Conservation (phyloP, 2,113 vertebrate genomes). For the Rhinoderma darwinii region DNA sequence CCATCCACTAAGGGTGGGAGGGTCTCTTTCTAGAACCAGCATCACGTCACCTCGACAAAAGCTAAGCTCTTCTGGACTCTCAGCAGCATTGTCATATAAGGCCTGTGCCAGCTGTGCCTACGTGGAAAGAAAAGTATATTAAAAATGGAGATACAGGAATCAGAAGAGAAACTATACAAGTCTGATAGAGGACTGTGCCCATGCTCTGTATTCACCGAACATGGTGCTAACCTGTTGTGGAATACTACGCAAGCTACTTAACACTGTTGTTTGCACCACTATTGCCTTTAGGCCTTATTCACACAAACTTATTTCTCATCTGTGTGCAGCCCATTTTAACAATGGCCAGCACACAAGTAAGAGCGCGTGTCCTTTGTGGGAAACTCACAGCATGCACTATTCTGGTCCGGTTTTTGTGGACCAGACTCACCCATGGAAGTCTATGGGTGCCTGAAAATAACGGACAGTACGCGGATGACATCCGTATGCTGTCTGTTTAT, state of each 20-base stretch:
- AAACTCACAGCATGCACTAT: too few relatives aligned
- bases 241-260: background rate
- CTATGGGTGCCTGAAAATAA: too few relatives aligned
- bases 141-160: background rate
- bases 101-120: constrained; percentile 87
- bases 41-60: constrained; percentile 92
- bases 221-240: background rate
- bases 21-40: constrained; percentile 84
- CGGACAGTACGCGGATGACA: too few relatives aligned
- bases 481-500: too few relatives aligned
- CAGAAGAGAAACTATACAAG: background rate
- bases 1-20: constrained; percentile 82
- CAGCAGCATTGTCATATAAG: constrained; percentile 87
- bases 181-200: background rate
- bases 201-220: background rate
- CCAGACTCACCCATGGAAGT: too few relatives aligned
- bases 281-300: too few relatives aligned
- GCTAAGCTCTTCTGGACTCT: constrained; percentile 88
- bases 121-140: constrained; percentile 42
- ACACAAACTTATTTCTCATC: too few relatives aligned
- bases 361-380: too few relatives aligned
- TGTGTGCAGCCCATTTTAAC: too few relatives aligned
- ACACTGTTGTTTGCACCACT: background rate
- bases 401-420: too few relatives aligned
- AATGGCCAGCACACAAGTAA: too few relatives aligned